phyloP scores from a whole-genome alignment of 2,888 invertebrate species.

The Yponomeuta cagnagella region DNA sequence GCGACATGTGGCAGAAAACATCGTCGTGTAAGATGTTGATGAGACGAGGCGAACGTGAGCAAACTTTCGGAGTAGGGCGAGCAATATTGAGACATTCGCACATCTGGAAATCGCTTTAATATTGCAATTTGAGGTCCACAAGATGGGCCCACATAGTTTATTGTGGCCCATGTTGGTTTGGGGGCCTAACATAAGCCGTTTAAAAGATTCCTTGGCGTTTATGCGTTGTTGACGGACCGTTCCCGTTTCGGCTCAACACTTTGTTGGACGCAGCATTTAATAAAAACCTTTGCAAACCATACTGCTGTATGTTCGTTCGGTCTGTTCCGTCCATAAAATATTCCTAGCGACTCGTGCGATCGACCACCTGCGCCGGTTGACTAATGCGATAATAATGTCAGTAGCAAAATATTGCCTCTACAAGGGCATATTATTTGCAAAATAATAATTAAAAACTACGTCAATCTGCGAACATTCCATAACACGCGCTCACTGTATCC shows the following conservation, averaged over 20 bases:
- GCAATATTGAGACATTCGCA: no score
- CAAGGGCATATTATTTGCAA: neutral
- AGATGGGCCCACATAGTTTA: no score
- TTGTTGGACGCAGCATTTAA: no score
- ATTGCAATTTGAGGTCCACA: no score
- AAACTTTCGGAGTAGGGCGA: neutral
- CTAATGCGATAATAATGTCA: neutral
- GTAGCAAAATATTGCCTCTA: neutral
- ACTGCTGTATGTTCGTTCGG: neutral
- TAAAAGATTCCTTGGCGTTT: no score
- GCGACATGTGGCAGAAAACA: conserved; percentile 10
- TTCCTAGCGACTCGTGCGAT: neutral
- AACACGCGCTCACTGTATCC: neutral
- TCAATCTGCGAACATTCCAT: neutral
- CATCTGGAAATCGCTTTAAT: no score
- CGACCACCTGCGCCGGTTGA: conserved; percentile 9
- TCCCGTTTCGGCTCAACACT: no score
- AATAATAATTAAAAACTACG: neutral
- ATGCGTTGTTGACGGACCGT: no score
- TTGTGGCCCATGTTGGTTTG: no score
- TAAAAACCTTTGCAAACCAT: no score
- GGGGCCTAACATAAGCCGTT: no score
- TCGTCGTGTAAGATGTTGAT: neutral
- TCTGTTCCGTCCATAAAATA: neutral
- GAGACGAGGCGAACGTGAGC: neutral